Evolutionary conservation across 2,888 invertebrate species (phyloP).

Genomic region (Malthinus flaveolus): DNA sequence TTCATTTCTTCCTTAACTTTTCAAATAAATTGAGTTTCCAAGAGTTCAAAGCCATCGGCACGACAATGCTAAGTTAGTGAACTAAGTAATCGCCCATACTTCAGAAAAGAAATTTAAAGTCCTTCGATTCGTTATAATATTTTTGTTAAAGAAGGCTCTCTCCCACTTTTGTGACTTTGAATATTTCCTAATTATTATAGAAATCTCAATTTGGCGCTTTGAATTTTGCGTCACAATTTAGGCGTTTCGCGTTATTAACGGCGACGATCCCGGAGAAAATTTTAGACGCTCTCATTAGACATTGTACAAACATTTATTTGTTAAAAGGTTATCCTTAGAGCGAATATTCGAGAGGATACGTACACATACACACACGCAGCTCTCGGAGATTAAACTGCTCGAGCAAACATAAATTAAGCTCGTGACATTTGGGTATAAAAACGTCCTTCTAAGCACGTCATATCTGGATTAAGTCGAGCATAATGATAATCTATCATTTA

Average conservation of each 20-base stretch:
- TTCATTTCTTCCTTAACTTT: too few relatives aligned
- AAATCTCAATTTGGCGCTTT: too few relatives aligned
- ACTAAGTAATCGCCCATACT: too few relatives aligned
- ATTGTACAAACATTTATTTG: conserved; percentile 7
- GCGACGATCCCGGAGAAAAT: conserved; percentile 2
- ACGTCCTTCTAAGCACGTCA: conserved; percentile 6
- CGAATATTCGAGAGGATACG: conserved; percentile 1
- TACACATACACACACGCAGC: conserved; percentile 10
- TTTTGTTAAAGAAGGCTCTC: too few relatives aligned
- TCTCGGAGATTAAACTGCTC: conserved; percentile 10
- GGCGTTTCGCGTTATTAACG: background rate
- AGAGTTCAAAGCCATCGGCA: too few relatives aligned
- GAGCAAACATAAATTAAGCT: conserved; percentile 7
- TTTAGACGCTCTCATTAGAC: conserved; percentile 3
- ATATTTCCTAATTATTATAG: too few relatives aligned
- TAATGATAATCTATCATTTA: conserved; percentile 6
- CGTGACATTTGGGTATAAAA: background rate
- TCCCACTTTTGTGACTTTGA: too few relatives aligned
- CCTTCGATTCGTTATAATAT: too few relatives aligned
- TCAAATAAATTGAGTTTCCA: too few relatives aligned
- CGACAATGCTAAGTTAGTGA: too few relatives aligned
- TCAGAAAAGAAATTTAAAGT: too few relatives aligned
- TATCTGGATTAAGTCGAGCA: conserved; percentile 8
- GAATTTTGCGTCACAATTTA: too few relatives aligned
- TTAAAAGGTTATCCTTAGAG: conserved; percentile 2